These are phyloP conservation scores for Iphiclides podalirius DNA, from an alignment of 2,888 invertebrate genomes.

Conservation along the genomic window DNA sequence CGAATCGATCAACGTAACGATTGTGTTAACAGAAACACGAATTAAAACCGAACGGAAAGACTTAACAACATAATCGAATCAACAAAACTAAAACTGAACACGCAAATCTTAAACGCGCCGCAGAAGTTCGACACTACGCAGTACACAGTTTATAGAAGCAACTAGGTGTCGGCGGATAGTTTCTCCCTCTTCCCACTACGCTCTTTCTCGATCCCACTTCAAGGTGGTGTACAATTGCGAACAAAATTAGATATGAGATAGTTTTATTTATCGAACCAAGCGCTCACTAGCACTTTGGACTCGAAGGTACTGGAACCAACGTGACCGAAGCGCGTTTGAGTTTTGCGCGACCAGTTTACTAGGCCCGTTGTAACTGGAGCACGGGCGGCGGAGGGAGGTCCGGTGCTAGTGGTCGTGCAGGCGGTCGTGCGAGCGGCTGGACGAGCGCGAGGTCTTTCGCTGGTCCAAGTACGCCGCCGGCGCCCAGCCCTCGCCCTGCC, in stretches of 20 bases:
- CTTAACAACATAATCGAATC: constrained; percentile 3
- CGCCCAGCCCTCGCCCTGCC: constrained; percentile 93
- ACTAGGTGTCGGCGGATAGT: too few relatives aligned
- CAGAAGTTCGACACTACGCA: neutral
- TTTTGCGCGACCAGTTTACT: neutral
- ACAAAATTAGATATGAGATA: too few relatives aligned
- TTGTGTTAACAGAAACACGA: constrained; percentile 1
- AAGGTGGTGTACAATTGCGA: too few relatives aligned
- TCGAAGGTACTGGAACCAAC: too few relatives aligned
- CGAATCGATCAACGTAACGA: constrained; percentile 10
- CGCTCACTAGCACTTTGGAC: too few relatives aligned
- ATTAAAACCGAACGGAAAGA: constrained; percentile 5
- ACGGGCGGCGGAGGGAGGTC: neutral
- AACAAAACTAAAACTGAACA: constrained; percentile 2
- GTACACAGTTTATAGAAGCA: too few relatives aligned
- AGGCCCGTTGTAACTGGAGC: too few relatives aligned
- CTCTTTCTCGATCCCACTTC: too few relatives aligned
- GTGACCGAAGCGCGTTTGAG: neutral
- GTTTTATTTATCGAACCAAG: too few relatives aligned
- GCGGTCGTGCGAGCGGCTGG: constrained; percentile 83
- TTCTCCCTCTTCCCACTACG: too few relatives aligned
- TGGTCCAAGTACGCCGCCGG: constrained; percentile 95
- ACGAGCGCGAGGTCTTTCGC: constrained; percentile 87
- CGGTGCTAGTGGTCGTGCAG: constrained; percentile 68
- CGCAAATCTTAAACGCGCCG: neutral